A percentile compares a stretch with the other conserved stretches of the same genome.
Conservation (phyloP, 2,797 vertebrate species). For the Myotis pilosus region DNA sequence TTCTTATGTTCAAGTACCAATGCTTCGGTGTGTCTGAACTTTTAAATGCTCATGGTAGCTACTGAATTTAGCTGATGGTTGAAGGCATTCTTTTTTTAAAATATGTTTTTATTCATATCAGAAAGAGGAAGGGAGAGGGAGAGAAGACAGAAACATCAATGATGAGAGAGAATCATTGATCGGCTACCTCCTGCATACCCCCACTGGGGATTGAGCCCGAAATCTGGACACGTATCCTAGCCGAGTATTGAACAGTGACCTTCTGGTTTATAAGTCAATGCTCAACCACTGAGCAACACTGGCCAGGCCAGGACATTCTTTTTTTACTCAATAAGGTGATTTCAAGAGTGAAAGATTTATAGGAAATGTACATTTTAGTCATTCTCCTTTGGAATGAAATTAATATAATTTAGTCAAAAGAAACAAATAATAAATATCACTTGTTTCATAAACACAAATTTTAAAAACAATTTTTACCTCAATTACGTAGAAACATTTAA, state of each 20-base stretch:
- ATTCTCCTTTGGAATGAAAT: not conserved
- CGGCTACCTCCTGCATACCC: too few species aligned
- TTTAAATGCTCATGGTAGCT: conserved; percentile 5
- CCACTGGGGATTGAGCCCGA: too few species aligned
- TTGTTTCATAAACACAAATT: not conserved
- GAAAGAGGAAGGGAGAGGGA: too few species aligned
- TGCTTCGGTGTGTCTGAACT: conserved; percentile 15
- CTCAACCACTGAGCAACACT: too few species aligned
- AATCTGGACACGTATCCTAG: too few species aligned
- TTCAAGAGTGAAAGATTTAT: not conserved
- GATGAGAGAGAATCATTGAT: too few species aligned
- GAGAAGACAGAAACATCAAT: too few species aligned
- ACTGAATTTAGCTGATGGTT: conserved; percentile 15
- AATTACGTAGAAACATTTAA: conserved; percentile 12
- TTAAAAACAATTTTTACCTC: not conserved
- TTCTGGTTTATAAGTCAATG: too few species aligned
- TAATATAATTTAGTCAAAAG: not conserved
- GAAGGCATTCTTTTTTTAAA: not conserved
- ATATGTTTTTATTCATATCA: too few species aligned
- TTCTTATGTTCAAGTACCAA: conserved; percentile 54
- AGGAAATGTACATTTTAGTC: not conserved
- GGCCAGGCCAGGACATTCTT: not conserved
- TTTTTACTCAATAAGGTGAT: not conserved
- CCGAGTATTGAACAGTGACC: too few species aligned
- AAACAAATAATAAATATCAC: not conserved